A percentile compares a stretch with the other conserved stretches of the same genome.
phyloP scores from a whole-genome alignment of 2,888 invertebrate species.

The Nemotelus nigrinus region DNA sequence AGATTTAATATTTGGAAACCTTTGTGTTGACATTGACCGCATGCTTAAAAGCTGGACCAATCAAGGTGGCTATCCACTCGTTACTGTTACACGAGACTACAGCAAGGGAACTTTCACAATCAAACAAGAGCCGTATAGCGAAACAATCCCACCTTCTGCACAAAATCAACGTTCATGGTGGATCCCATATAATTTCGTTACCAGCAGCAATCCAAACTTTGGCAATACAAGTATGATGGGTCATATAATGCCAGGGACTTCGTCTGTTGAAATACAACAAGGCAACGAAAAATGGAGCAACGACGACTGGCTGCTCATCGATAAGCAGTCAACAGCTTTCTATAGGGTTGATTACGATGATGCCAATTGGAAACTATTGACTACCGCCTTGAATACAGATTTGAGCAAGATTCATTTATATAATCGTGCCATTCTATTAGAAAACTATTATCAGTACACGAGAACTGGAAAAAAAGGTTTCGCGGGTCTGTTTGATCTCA shows the following conservation, averaged over 20 bases:
- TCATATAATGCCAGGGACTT: not conserved
- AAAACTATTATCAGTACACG: slow-evolving; percentile 72
- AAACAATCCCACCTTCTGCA: slow-evolving; percentile 1
- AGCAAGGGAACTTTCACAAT: slow-evolving; percentile 14
- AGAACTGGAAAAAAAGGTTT: slow-evolving; percentile 56
- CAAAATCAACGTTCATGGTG: slow-evolving; percentile 56
- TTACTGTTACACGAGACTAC: slow-evolving; percentile 33
- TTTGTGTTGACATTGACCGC: not conserved
- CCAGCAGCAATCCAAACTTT: slow-evolving; percentile 58
- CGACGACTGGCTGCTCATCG: slow-evolving; percentile 61
- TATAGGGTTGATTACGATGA: slow-evolving; percentile 78
- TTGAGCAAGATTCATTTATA: slow-evolving; percentile 76
- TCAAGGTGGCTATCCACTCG: slow-evolving; percentile 31
- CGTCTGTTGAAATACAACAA: not conserved
- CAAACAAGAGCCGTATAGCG: slow-evolving; percentile 32
- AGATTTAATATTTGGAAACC: slow-evolving; percentile 45
- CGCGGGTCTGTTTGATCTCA: slow-evolving; percentile 55
- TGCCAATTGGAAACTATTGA: slow-evolving; percentile 74
- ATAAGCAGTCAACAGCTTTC: slow-evolving; percentile 62
- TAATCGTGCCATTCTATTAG: slow-evolving; percentile 86
- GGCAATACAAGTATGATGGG: slow-evolving; percentile 56
- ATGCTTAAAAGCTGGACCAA: slow-evolving; percentile 34
- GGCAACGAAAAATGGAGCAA: slow-evolving; percentile 43
- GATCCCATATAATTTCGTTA: slow-evolving; percentile 61
- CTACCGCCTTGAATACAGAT: slow-evolving; percentile 69